A percentile compares a stretch with the other conserved stretches of the same genome.
Conservation (phyloP, 2,888 invertebrate species). For the Caprella mutica region DNA sequence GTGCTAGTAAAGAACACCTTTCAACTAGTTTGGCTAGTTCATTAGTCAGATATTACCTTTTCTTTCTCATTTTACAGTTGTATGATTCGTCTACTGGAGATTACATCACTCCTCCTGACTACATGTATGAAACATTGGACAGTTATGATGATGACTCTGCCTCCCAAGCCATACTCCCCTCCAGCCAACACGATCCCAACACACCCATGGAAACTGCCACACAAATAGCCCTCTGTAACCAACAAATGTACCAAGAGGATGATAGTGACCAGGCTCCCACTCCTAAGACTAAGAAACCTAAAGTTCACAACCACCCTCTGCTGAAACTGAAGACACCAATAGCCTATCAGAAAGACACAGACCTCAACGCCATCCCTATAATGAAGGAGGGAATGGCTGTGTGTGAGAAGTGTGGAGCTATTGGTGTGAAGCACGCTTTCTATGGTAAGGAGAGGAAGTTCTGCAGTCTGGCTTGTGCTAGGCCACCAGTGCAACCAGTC, state of each 20-base stretch:
- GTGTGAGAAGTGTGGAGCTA: conserved; percentile 71
- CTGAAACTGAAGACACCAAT: conserved; percentile 63
- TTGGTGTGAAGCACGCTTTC: conserved; percentile 74
- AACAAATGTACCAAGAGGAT: conserved; percentile 2
- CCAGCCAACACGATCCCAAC: conserved; percentile 10
- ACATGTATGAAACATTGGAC: conserved; percentile 31
- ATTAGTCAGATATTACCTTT: too few relatives aligned
- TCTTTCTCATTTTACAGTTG: conserved; percentile 13
- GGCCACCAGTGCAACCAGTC: conserved; percentile 38
- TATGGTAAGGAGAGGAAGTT: conserved; percentile 69
- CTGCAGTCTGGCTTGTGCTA: conserved; percentile 68
- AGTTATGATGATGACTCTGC: conserved; percentile 30
- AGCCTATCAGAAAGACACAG: conserved; percentile 64
- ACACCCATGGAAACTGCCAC: neutral
- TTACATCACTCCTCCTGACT: conserved; percentile 31
- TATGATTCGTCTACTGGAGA: conserved; percentile 32
- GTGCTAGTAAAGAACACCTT: too few relatives aligned
- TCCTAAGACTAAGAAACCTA: conserved; percentile 34
- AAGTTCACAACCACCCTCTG: conserved; percentile 47
- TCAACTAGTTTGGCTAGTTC: too few relatives aligned
- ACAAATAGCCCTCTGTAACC: neutral
- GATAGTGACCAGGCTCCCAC: conserved; percentile 15
- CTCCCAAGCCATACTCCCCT: conserved; percentile 19
- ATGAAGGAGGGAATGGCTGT: conserved; percentile 79
- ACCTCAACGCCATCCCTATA: conserved; percentile 74